These are phyloP conservation scores for Scaptomyza cyrtandrae DNA, from an alignment of 2,888 invertebrate species.

Conservation along the genomic window DNA sequence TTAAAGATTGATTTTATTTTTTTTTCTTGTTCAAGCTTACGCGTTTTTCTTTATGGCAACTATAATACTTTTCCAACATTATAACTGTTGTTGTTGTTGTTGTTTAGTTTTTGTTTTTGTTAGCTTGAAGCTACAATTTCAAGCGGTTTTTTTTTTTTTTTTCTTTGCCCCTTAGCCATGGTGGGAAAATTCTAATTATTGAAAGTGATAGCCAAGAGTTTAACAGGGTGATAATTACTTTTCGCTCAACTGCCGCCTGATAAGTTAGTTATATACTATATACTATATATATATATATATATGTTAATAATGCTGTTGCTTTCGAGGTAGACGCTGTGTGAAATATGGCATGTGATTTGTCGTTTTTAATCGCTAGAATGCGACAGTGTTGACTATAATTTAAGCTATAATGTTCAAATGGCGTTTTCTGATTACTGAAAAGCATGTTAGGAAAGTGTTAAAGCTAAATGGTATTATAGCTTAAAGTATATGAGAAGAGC, in stretches of 20 bases:
- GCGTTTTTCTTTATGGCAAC: constrained; percentile 50
- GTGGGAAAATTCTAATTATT: constrained; percentile 62
- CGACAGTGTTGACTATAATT: neutral
- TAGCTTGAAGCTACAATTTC: constrained; percentile 37
- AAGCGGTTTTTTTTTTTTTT: constrained; percentile 7
- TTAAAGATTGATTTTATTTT: constrained; percentile 23
- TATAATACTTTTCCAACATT: constrained; percentile 60
- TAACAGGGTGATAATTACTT: constrained; percentile 58
- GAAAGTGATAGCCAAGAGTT: constrained; percentile 66
- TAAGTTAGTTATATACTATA: constrained; percentile 9
- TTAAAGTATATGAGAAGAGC: neutral
- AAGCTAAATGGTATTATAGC: neutral
- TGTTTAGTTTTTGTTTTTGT: constrained; percentile 16
- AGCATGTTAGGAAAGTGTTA: neutral
- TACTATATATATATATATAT: neutral
- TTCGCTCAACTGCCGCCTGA: constrained; percentile 45
- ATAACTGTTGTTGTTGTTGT: constrained; percentile 8
- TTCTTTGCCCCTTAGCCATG: no score
- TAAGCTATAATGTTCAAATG: neutral
- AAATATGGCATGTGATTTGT: constrained; percentile 27
- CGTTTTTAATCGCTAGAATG: constrained; percentile 3
- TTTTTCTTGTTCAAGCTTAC: neutral
- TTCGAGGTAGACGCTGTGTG: constrained; percentile 7
- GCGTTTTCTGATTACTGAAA: neutral
- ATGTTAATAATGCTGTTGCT: neutral